These are phyloP conservation scores for Thalassophryne amazonica DNA, from an alignment of 2,797 vertebrate species.

Conservation along the genomic window DNA sequence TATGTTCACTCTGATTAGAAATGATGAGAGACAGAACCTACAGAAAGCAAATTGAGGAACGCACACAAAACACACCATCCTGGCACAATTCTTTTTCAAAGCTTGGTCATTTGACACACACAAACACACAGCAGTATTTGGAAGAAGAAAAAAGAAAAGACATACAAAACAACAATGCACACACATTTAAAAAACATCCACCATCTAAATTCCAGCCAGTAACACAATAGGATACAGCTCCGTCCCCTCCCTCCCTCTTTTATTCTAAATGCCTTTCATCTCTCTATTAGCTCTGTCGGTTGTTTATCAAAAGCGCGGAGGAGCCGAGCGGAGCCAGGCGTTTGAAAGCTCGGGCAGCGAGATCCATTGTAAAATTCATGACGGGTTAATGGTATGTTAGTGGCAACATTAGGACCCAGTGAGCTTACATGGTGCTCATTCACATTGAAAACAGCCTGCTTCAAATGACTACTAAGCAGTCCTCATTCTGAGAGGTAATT, in stretches of 20 bases:
- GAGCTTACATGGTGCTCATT: conserved; percentile 62
- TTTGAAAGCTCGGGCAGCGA: conserved; percentile 67
- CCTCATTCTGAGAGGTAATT: conserved; percentile 81
- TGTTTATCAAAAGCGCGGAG: conserved; percentile 78
- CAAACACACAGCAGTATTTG: conserved; percentile 12
- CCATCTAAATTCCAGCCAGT: conserved; percentile 38
- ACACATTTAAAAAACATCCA: conserved; percentile 32
- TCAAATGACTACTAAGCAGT: conserved; percentile 82
- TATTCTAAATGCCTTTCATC: conserved; percentile 67
- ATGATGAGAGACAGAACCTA: conserved; percentile 59
- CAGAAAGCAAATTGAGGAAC: conserved; percentile 35
- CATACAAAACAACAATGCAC: conserved; percentile 8
- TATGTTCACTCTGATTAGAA: conserved; percentile 35
- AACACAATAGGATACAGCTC: conserved; percentile 25
- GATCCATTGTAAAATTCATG: conserved; percentile 79
- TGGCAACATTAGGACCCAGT: conserved; percentile 70
- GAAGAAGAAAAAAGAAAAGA: conserved; percentile 6
- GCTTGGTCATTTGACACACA: conserved; percentile 39
- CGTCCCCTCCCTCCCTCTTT: conserved; percentile 12
- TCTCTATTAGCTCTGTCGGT: conserved; percentile 79
- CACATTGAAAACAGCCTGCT: conserved; percentile 78
- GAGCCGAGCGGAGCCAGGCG: conserved; percentile 55
- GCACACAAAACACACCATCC: conserved; percentile 26
- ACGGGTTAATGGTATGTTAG: conserved; percentile 82
- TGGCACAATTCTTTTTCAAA: conserved; percentile 26